Percentiles rank a stretch among this genome's conserved stretches.
Evolutionary conservation across 2,888 invertebrate species (phyloP).

Genomic region (Chesias legatella): DNA sequence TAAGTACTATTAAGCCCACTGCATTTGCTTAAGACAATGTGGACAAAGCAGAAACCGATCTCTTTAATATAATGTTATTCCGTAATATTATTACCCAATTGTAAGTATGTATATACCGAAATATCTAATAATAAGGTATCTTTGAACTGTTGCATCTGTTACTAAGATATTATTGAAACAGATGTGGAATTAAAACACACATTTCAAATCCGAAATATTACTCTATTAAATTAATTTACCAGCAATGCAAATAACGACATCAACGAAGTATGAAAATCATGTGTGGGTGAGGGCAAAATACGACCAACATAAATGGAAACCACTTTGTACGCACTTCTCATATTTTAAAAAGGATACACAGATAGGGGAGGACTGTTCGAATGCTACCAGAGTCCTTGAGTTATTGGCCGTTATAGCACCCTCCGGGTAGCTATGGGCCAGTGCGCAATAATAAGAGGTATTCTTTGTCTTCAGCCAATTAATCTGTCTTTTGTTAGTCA

Average conservation of each 20-base stretch:
- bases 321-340: constrained; percentile 8
- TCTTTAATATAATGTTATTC: no score
- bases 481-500: constrained; percentile 32
- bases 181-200: constrained; percentile 9
- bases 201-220: constrained; percentile 11
- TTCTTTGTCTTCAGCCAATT: constrained; percentile 43
- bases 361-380: constrained; percentile 8
- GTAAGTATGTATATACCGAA: no score
- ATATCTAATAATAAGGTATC: no score
- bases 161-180: no score
- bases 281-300: constrained; percentile 17
- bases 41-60: no score
- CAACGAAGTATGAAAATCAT: constrained; percentile 13
- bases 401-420: constrained; percentile 32
- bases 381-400: constrained; percentile 28
- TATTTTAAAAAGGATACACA: constrained; percentile 11
- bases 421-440: constrained; percentile 35
- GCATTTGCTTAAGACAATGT: no score
- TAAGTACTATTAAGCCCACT: no score
- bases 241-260: constrained; percentile 14
- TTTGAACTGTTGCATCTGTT: no score
- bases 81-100: no score
- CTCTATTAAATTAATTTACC: constrained; percentile 18
- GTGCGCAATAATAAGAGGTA: constrained; percentile 38
- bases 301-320: constrained; percentile 18